Base-by-base conservation (phyloP, 2,797 vertebrate species). In the Coracias cyanogaster region DNA sequence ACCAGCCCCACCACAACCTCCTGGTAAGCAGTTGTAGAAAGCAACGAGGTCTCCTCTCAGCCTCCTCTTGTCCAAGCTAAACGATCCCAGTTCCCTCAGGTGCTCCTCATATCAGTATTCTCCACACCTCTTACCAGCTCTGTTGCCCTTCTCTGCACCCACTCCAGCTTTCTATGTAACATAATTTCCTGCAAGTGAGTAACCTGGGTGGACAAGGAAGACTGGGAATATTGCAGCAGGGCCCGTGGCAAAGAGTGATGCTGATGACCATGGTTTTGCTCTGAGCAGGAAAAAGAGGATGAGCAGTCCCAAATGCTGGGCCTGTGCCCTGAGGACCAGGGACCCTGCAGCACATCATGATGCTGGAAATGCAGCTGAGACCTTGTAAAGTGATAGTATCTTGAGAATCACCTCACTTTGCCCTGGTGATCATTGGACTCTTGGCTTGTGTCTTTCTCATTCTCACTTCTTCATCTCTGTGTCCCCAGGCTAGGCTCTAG, bases 391-490 rank as follows among this genome's bases (percentile, higher is more conserved):
- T 17, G 15, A 15, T 16, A 19, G 3, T 15, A 49, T 3, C 37
- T 21, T 12, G 0, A 37, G 49, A 64, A 15, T 20, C 54, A 14
- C 33, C 28, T 18, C 1, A 0, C 37, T 22, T 13, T 58, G 37
- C 13, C 35, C 41, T 17, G 24, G 8, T 12, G 46, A 18, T 35
- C 1, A 0, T 8, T 4, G 2, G 26, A 29, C 51, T 69, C 49
- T 39, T 45, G 20, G 41, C 35, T 89, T 33, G 2, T 0, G 0
- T 37, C 65, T 31, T 35, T 69, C 55, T 64, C 26, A 6, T 64
- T 39, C 35, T 48, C 43, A 4, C n/a, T 64, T 69, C 54, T 51
- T 31, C 46, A 48, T 13, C 28, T 2, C 26, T 0, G 0, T 16
- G 35, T 5, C 64, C 58, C 11, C 1, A 15, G 60, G 26, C n/a